These are phyloP conservation scores for Emydoidea blandingii DNA, from an alignment of 2,797 vertebrate genomes.

Conservation along the genomic window DNA sequence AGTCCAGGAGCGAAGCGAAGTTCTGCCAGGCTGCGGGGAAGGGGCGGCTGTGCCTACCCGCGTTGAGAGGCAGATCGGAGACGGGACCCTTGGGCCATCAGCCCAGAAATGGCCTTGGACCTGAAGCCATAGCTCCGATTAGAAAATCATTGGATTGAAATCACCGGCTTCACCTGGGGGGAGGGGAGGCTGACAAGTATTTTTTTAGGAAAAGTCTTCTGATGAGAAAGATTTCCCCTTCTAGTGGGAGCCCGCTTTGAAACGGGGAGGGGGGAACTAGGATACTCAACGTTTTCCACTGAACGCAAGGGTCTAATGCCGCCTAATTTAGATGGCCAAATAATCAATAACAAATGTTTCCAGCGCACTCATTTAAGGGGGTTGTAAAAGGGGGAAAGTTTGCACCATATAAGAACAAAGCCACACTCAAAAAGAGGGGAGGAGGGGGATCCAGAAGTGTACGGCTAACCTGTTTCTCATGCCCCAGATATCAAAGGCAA, in stretches of 20 bases:
- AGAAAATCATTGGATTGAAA: neutral
- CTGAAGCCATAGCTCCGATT: too few relatives aligned
- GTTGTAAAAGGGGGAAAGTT: neutral
- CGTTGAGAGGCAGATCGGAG: too few relatives aligned
- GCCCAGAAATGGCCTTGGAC: neutral
- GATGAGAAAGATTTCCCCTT: neutral
- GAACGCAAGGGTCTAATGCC: neutral
- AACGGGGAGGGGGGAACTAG: too few relatives aligned
- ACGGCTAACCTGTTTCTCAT: neutral
- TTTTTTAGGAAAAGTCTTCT: neutral
- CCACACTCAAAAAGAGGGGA: neutral
- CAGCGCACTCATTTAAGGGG: constrained; percentile 40
- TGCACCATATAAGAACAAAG: constrained; percentile 61
- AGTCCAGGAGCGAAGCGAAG: too few relatives aligned
- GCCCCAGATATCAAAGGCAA: neutral
- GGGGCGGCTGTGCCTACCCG: too few relatives aligned
- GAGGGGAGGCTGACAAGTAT: too few relatives aligned
- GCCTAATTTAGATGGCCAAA: neutral
- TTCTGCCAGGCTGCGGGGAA: too few relatives aligned
- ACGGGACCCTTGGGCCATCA: neutral
- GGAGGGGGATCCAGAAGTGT: neutral
- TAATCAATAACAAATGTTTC: constrained; percentile 79
- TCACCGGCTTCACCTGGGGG: too few relatives aligned
- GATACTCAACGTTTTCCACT: neutral
- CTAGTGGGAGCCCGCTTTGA: neutral